phyloP scores from a whole-genome alignment of 1,140 invertebrate species.

The Eumaeus atala region DNA sequence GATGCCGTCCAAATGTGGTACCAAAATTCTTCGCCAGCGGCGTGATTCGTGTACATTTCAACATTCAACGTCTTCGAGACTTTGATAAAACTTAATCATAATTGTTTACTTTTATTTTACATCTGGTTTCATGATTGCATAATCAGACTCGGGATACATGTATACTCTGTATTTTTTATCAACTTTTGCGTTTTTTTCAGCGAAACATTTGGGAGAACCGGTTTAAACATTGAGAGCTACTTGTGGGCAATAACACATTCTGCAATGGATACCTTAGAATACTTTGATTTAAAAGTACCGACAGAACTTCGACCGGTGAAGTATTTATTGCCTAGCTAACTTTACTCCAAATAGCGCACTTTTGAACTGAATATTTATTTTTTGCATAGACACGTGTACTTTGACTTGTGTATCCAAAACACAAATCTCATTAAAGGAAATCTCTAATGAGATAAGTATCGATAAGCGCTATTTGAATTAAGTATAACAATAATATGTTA shows the following conservation, averaged over 20 bases:
- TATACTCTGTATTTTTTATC: conserved; percentile 6
- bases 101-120: conserved; percentile 6
- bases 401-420: too few relatives aligned
- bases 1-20: too few relatives aligned
- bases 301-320: conserved; percentile 27
- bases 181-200: conserved; percentile 24
- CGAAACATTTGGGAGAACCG: conserved; percentile 30
- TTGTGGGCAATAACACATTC: conserved; percentile 37
- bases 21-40: too few relatives aligned
- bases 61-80: conserved; percentile 2
- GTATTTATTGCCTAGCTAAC: conserved; percentile 7
- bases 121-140: not conserved
- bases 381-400: not conserved
- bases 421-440: too few relatives aligned
- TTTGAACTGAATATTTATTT: conserved; percentile 15
- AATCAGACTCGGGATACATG: conserved; percentile 1
- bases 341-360: too few relatives aligned
- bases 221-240: conserved; percentile 30
- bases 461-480: too few relatives aligned
- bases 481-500: too few relatives aligned
- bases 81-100: conserved; percentile 2
- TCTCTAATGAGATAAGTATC: too few relatives aligned
- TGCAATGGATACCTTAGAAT: conserved; percentile 36
- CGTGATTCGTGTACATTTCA: too few relatives aligned
- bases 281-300: conserved; percentile 23